Conservation (phyloP, 2,888 invertebrate species). For the Morpho achilles region DNA sequence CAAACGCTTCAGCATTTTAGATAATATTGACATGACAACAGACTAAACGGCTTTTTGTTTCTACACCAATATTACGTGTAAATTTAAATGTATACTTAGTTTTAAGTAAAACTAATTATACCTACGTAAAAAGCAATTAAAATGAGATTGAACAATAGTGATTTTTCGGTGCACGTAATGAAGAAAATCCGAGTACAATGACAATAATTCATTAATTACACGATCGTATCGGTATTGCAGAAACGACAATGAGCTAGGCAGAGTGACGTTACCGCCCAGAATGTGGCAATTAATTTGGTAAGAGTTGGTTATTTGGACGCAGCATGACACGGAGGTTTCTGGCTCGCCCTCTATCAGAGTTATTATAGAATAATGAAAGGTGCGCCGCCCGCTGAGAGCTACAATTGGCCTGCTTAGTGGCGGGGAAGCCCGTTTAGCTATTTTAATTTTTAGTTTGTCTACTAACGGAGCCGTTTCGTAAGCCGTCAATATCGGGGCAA, state of each 20-base stretch:
- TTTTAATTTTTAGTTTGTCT: constrained; percentile 79
- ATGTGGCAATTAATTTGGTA: constrained; percentile 72
- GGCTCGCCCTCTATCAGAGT: constrained; percentile 61
- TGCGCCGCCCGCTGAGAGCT: constrained; percentile 71
- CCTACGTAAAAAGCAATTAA: constrained; percentile 1
- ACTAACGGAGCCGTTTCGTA: constrained; percentile 70
- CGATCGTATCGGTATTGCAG: constrained; percentile 38
- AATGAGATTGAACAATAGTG: neutral
- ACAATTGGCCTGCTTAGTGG: constrained; percentile 77
- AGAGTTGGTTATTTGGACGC: constrained; percentile 60
- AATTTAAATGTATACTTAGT: too few species aligned
- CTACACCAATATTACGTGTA: too few species aligned
- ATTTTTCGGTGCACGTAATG: constrained; percentile 1
- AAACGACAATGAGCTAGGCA: constrained; percentile 43
- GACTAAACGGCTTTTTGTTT: too few species aligned
- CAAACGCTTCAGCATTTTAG: too few species aligned
- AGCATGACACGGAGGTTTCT: constrained; percentile 69
- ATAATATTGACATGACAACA: too few species aligned
- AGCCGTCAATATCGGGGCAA: constrained; percentile 49
- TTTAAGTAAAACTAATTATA: constrained; percentile 1
- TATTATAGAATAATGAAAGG: constrained; percentile 79
- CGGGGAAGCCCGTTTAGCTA: constrained; percentile 69
- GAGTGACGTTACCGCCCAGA: constrained; percentile 72
- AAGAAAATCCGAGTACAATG: constrained; percentile 16
- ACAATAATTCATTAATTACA: constrained; percentile 39